A percentile compares a stretch with the other conserved stretches of the same genome.
phyloP scores from a whole-genome alignment of 2,113 vertebrate species.

The Vanacampus margaritifer region DNA sequence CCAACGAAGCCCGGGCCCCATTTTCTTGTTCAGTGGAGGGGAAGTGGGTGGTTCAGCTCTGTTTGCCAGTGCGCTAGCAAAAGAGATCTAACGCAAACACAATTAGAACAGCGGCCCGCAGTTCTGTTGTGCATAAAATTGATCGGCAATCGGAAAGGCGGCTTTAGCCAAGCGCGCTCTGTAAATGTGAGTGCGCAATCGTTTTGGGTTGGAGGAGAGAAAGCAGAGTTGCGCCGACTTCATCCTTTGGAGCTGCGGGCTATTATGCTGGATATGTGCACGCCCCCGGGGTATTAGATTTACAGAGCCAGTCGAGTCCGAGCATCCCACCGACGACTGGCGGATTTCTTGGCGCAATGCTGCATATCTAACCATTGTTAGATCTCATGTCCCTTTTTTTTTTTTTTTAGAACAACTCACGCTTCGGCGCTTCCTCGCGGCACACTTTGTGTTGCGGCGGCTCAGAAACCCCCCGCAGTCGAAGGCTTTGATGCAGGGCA shows the following conservation, averaged over 20 bases:
- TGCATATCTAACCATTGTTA: slow-evolving; percentile 4
- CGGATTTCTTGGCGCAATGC: background rate
- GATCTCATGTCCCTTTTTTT: background rate
- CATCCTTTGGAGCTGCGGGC: slow-evolving; percentile 19
- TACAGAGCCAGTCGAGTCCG: slow-evolving; percentile 24
- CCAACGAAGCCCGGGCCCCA: slow-evolving; percentile 43
- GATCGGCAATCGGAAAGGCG: slow-evolving; percentile 44
- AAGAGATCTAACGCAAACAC: slow-evolving; percentile 55
- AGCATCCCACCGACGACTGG: slow-evolving; percentile 23
- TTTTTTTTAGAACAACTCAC: slow-evolving; percentile 24
- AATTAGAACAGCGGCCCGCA: slow-evolving; percentile 49
- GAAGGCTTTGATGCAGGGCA: slow-evolving; percentile 56
- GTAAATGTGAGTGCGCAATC: slow-evolving; percentile 24
- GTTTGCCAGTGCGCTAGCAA: slow-evolving; percentile 56
- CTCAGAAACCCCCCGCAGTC: slow-evolving; percentile 38
- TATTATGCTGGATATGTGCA: slow-evolving; percentile 41
- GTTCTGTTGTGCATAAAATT: slow-evolving; percentile 48
- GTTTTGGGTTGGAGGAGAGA: slow-evolving; percentile 18
- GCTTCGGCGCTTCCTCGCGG: slow-evolving; percentile 14
- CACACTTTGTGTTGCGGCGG: slow-evolving; percentile 45
- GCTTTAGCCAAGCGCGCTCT: slow-evolving; percentile 27
- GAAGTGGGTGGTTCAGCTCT: slow-evolving; percentile 50
- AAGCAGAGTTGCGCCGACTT: slow-evolving; percentile 5
- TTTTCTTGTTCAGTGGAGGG: slow-evolving; percentile 66
- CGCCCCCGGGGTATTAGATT: slow-evolving; percentile 33